These are phyloP conservation scores for Leptopilina boulardi DNA, from an alignment of 1,140 invertebrate genomes.

Conservation along the genomic window DNA sequence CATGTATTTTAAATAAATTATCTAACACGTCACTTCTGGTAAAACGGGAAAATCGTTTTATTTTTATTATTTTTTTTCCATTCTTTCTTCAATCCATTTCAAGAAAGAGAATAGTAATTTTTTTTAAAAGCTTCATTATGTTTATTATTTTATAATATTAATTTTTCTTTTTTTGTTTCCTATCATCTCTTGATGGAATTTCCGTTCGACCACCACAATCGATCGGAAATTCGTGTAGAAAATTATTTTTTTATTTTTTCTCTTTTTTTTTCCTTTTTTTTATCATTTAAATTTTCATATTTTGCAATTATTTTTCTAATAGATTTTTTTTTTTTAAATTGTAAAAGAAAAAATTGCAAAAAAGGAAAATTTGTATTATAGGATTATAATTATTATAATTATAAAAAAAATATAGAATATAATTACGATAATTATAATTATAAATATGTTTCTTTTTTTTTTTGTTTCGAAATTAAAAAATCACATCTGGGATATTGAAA, in stretches of 20 bases:
- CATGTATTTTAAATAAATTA: too few species aligned
- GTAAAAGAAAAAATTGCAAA: neutral
- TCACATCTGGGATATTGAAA: too few species aligned
- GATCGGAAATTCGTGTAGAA: conserved; percentile 66
- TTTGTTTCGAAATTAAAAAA: too few species aligned
- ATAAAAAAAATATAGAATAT: too few species aligned
- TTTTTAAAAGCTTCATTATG: too few species aligned
- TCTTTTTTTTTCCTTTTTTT: conserved; percentile 65
- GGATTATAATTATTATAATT: too few species aligned
- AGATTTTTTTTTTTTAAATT: conserved; percentile 35
- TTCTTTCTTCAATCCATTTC: too few species aligned
- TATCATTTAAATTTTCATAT: conserved; percentile 51
- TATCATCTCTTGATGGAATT: conserved; percentile 58
- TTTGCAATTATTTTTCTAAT: conserved; percentile 48
- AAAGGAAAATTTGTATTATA: too few species aligned
- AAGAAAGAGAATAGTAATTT: too few species aligned
- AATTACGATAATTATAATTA: too few species aligned
- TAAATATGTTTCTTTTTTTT: too few species aligned
- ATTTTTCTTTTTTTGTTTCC: conserved; percentile 67
- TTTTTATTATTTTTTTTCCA: conserved; percentile 49
- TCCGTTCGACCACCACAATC: conserved; percentile 74
- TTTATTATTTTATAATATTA: conserved; percentile 25
- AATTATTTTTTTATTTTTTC: conserved; percentile 54
- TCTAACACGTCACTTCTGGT: conserved; percentile 74
- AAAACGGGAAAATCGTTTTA: conserved; percentile 69